Base-by-base conservation (phyloP, 30 jellyfish, hydroid and myxozoan genomes). In the Haliclystus octoradiatus region DNA sequence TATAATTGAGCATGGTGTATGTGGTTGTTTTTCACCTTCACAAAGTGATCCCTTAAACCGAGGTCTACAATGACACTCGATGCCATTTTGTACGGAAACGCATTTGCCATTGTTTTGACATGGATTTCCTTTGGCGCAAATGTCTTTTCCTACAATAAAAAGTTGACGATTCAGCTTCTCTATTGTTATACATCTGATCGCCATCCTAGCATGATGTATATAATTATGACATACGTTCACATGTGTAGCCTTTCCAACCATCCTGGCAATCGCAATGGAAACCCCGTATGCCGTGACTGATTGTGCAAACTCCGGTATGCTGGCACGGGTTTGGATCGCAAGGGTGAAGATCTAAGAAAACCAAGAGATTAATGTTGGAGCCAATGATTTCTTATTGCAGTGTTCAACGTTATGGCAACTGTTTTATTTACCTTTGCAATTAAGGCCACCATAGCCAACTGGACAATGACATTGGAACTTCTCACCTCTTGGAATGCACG, bases 31-130 rank as follows among this genome's bases (percentile, higher is more conserved):
- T 62, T 2, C 61, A 81, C 90, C 84, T 62, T 75, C 94, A 71
- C 94, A 82, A 15, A 74, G 68, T 34, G 62, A 60, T 13, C 94
- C 94, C 13, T 82, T 76, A 33, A 71, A 82, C 50, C 94, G 73
- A 27, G 76, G 89, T 28, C 90, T 63, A 33, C 94, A 82, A 32
- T 62, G 30, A 79, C 94, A 82, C 70, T 69, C 84, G 75, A 82
- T 69, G 0, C 90, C 84, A 46, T 34, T 47, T 1, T 69, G 63
- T 26, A 79, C 62, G 51, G 69, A 74, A 26, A 53, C 84, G 62
- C 94, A 82, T 70, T 64, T 68, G n/a, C 94, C 94, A 49, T 90
- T 90, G 64, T 82, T 89, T 31, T 53, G 87, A 34, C 94, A 82
- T 0, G 94, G 94, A 50, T 70, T 82, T 2, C 80, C 78, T 26